Conservation (phyloP, 2,113 vertebrate genomes). For the Morphnarchus princeps region DNA sequence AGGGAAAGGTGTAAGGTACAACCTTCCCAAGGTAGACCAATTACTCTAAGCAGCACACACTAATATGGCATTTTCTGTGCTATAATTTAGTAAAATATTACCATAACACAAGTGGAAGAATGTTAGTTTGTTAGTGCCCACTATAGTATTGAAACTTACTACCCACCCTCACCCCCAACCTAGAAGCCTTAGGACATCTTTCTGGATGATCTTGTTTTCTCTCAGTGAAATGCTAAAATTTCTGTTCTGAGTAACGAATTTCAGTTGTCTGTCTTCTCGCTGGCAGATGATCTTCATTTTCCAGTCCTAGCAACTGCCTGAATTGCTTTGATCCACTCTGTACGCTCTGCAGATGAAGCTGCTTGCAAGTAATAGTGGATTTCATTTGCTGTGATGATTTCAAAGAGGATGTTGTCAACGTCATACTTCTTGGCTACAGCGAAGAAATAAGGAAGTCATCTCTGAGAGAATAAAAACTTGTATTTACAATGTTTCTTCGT, state of each 20-base stretch:
- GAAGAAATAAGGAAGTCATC: background rate
- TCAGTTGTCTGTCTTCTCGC: background rate
- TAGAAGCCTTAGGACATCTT: background rate
- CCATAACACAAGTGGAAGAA: background rate
- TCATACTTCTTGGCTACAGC: conserved; percentile 84
- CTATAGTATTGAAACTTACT: background rate
- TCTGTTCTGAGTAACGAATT: background rate
- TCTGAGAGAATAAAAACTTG: background rate
- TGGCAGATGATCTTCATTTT: conserved; percentile 73
- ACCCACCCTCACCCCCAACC: background rate
- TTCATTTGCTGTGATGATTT: conserved; percentile 96
- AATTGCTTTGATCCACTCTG: conserved; percentile 93
- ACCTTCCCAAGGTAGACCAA: background rate
- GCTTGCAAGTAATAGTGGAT: conserved; percentile 92
- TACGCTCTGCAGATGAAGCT: conserved; percentile 84
- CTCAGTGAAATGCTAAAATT: background rate
- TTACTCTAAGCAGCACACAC: background rate
- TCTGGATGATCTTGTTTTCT: background rate
- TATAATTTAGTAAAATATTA: background rate
- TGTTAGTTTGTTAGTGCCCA: conserved; percentile 18
- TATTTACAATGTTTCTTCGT: background rate
- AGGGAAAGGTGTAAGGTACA: background rate
- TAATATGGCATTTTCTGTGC: background rate
- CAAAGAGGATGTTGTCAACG: conserved; percentile 88
- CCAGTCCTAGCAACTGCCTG: conserved; percentile 86